phyloP scores from a whole-genome alignment of 2,113 vertebrate species.

The Emberiza fucata region DNA sequence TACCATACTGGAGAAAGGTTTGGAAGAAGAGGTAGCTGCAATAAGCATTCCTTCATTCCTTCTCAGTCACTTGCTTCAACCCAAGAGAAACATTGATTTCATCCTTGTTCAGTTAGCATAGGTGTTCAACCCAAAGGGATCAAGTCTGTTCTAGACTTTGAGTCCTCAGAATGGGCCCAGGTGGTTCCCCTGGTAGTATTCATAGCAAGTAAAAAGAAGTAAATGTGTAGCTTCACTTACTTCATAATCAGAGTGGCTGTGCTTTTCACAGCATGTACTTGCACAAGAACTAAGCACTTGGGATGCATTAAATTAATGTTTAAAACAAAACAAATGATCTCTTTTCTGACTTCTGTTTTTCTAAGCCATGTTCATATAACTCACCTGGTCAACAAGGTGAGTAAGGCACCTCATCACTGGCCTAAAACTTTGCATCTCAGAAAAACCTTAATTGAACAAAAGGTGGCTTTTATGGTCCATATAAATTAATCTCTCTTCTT shows the following conservation, averaged over 20 bases:
- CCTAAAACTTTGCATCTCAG: background rate
- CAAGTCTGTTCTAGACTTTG: background rate
- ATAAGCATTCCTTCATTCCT: background rate
- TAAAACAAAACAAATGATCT: background rate
- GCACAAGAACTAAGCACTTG: background rate
- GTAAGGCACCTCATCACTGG: background rate
- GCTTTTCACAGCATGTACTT: background rate
- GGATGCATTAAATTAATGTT: background rate
- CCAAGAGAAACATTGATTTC: background rate
- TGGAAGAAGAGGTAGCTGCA: background rate
- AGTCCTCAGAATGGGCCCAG: background rate
- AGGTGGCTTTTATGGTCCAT: background rate
- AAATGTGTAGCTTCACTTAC: background rate
- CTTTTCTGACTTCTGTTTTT: background rate
- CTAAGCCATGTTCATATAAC: background rate
- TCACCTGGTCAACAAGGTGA: background rate
- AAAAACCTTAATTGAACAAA: background rate
- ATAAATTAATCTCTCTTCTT: background rate
- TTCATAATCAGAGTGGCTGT: background rate
- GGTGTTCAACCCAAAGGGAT: background rate
- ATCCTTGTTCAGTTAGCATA: background rate
- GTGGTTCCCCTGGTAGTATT: background rate
- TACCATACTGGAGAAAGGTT: background rate
- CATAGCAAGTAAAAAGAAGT: background rate
- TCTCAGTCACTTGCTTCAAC: background rate